These are phyloP conservation scores for Leucophenga maculata DNA, from an alignment of 2,888 invertebrate genomes.

Conservation along the genomic window DNA sequence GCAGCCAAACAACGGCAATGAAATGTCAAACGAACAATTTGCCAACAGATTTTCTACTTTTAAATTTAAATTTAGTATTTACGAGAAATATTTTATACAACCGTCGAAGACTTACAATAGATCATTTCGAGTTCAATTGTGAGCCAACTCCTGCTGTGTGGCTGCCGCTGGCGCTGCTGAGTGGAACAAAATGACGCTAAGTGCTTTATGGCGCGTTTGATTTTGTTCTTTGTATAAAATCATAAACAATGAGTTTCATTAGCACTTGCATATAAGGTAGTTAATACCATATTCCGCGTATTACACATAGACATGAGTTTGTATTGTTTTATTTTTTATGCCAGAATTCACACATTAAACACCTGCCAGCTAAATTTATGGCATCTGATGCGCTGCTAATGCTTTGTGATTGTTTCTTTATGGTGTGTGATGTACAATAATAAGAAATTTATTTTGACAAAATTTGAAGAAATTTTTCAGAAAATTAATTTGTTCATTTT, in stretches of 20 bases:
- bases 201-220: background rate
- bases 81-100: background rate
- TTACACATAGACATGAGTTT: slow-evolving; percentile 26
- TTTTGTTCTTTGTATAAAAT: background rate
- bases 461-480: too few species aligned
- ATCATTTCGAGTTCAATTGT: background rate
- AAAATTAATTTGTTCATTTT: too few species aligned
- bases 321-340: too few species aligned
- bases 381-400: slow-evolving; percentile 13
- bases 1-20: background rate
- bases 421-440: background rate
- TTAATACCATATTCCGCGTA: slow-evolving; percentile 36
- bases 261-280: background rate
- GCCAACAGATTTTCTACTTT: too few species aligned
- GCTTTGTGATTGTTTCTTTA: background rate
- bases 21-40: slow-evolving; percentile 16
- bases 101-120: background rate
- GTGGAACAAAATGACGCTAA: background rate
- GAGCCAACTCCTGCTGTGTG: background rate
- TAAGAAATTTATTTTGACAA: too few species aligned
- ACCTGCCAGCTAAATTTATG: slow-evolving; percentile 31
- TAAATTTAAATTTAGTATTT: background rate
- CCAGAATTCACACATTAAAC: slow-evolving; percentile 27
- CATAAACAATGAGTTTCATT: slow-evolving; percentile 9
- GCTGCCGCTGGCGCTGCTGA: background rate